Percentiles rank a stretch among this genome's conserved stretches.
These are phyloP conservation scores for Pedionomus torquatus DNA, from an alignment of 2,113 vertebrate genomes.

Conservation along the genomic window DNA sequence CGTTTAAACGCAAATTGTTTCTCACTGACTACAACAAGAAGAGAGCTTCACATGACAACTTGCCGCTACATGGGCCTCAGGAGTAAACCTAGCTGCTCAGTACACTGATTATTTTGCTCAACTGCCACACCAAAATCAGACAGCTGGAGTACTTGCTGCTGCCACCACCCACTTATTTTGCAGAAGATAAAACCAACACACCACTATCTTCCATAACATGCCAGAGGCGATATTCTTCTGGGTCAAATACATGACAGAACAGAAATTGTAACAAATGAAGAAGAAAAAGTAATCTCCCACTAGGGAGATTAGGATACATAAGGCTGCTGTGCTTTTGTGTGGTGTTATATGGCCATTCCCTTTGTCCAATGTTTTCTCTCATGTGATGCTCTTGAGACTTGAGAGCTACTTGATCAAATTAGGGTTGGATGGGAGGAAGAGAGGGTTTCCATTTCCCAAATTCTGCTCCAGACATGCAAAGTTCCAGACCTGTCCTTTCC, in stretches of 20 bases:
- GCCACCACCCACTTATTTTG: background rate
- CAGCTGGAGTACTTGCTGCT: background rate
- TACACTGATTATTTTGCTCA: background rate
- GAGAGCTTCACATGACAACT: background rate
- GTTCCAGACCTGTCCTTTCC: background rate
- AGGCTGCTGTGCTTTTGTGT: background rate
- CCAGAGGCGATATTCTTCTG: background rate
- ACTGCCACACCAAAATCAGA: background rate
- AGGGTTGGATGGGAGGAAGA: background rate
- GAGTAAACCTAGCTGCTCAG: background rate
- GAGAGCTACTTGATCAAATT: background rate
- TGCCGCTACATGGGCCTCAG: background rate
- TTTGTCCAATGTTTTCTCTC: background rate
- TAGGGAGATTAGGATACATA: background rate
- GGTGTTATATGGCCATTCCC: accelerated
- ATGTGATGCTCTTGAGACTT: background rate
- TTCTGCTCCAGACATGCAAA: background rate
- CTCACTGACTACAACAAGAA: background rate
- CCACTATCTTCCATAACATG: background rate
- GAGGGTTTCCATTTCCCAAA: background rate
- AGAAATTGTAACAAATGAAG: background rate
- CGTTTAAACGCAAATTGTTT: background rate
- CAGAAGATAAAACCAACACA: background rate
- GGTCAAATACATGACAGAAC: background rate
- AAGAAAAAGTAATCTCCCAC: background rate